phyloP scores from a whole-genome alignment of 23 tunicate genomes.

The Halocynthia aurantium region DNA sequence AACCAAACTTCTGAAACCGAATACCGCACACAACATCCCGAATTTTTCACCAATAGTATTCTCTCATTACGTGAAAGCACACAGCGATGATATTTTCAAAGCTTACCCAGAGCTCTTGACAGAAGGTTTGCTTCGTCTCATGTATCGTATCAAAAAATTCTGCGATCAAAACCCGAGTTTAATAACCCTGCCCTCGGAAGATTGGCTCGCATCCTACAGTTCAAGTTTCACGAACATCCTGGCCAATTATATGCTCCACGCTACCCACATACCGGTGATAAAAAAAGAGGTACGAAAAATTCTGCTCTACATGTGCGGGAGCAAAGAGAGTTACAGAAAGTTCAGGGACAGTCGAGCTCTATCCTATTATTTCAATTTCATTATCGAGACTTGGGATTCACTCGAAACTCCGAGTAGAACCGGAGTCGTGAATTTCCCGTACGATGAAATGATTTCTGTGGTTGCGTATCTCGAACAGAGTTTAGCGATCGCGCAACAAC shows the following conservation, averaged over 20 bases:
- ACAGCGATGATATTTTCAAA: constrained; percentile 65
- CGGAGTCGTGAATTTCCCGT: constrained; percentile 41
- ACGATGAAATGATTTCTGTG: constrained; percentile 62
- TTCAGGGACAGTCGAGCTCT: constrained; percentile 73
- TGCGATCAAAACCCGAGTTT: constrained; percentile 3
- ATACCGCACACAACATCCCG: constrained; percentile 7
- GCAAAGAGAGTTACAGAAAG: constrained; percentile 76
- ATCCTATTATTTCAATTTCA: constrained; percentile 28
- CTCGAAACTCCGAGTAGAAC: background rate
- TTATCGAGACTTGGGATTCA: constrained; percentile 35
- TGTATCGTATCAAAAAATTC: constrained; percentile 34
- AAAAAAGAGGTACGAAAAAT: constrained; percentile 61
- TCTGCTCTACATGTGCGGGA: constrained; percentile 55
- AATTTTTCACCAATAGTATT: constrained; percentile 76
- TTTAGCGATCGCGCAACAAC: constrained; percentile 55
- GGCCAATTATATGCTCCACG: constrained; percentile 67
- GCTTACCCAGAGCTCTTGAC: constrained; percentile 66
- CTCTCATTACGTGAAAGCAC: constrained; percentile 61
- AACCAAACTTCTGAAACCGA: constrained; percentile 25
- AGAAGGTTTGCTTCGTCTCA: constrained; percentile 66
- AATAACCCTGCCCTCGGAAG: constrained; percentile 3
- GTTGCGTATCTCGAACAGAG: constrained; percentile 55
- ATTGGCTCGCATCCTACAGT: constrained; percentile 13
- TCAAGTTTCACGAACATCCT: constrained; percentile 38
- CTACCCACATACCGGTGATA: constrained; percentile 58